Evolutionary conservation across 2,113 vertebrate species (phyloP).

Genomic region (Pipra filicauda): DNA sequence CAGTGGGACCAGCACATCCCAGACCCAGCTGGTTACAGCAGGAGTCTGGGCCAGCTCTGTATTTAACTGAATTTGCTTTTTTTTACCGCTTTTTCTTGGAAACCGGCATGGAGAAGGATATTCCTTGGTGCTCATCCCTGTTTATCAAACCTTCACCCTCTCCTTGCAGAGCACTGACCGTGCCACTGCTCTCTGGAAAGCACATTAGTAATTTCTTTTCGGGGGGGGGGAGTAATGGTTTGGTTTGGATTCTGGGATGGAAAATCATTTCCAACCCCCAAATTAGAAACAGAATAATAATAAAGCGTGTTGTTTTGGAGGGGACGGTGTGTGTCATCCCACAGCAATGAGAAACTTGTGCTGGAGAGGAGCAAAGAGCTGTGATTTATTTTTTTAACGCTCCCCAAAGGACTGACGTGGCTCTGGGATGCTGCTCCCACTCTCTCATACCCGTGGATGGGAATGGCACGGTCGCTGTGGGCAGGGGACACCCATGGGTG

Average conservation of each 20-base stretch:
- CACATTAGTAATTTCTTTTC: not conserved
- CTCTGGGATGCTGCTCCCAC: not conserved
- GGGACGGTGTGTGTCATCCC: constrained; percentile 37
- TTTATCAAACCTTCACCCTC: not conserved
- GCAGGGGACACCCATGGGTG: not conserved
- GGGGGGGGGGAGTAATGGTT: not conserved
- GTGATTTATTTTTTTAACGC: not conserved
- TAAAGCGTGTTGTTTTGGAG: constrained; percentile 8
- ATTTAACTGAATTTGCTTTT: not conserved
- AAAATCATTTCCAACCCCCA: constrained; percentile 39
- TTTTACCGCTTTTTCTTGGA: not conserved
- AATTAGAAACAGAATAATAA: constrained; percentile 64
- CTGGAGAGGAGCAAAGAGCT: not conserved
- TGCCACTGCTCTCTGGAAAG: not conserved
- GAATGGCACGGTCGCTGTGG: accelerated
- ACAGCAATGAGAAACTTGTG: constrained; percentile 33
- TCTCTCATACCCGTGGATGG: not conserved
- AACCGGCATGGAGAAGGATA: not conserved
- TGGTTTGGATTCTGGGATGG: constrained; percentile 26
- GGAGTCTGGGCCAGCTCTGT: not conserved
- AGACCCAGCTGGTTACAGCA: accelerated
- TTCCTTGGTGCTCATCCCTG: accelerated
- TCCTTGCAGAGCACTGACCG: not conserved
- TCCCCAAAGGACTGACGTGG: not conserved
- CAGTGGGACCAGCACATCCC: not conserved